phyloP scores from a whole-genome alignment of 2,888 invertebrate species.

The Aphrophora alni region DNA sequence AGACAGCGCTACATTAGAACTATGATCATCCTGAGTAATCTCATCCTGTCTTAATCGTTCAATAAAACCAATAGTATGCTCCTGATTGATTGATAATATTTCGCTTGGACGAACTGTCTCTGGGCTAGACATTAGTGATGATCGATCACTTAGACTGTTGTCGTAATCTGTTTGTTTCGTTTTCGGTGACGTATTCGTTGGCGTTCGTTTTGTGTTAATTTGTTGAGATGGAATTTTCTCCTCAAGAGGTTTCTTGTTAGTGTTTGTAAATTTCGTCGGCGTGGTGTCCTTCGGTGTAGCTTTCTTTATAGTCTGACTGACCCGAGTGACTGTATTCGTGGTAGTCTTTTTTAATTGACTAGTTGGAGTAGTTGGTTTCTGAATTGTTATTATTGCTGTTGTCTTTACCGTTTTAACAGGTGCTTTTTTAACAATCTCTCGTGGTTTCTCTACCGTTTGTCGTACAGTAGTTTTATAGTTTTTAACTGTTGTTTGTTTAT shows the following conservation, averaged over 20 bases:
- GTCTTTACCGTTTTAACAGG: conserved; percentile 34
- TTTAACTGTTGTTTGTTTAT: conserved; percentile 26
- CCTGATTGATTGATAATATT: background rate
- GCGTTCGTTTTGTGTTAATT: conserved; percentile 3
- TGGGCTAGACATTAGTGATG: conserved; percentile 19
- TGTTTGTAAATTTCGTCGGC: conserved; percentile 3
- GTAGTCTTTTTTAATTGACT: background rate
- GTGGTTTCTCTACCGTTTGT: conserved; percentile 24
- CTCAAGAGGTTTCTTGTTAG: conserved; percentile 18
- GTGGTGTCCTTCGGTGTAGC: conserved; percentile 28
- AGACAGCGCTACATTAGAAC: conserved; percentile 19
- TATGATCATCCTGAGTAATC: background rate
- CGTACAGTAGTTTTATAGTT: conserved; percentile 30
- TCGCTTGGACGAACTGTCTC: conserved; percentile 17
- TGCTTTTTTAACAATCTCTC: conserved; percentile 27
- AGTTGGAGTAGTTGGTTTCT: conserved; percentile 25
- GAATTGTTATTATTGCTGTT: conserved; percentile 32
- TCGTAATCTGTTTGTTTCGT: conserved; percentile 34
- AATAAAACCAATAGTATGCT: conserved; percentile 16
- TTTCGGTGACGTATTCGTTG: conserved; percentile 12
- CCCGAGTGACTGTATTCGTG: conserved; percentile 10
- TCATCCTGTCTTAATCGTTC: conserved; percentile 22
- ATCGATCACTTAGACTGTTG: conserved; percentile 16
- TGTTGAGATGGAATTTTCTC: conserved; percentile 9
- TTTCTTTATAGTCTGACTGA: conserved; percentile 16